These are phyloP conservation scores for Zaprionus obscuricornis DNA, from an alignment of 2,888 invertebrate species.

Conservation along the genomic window DNA sequence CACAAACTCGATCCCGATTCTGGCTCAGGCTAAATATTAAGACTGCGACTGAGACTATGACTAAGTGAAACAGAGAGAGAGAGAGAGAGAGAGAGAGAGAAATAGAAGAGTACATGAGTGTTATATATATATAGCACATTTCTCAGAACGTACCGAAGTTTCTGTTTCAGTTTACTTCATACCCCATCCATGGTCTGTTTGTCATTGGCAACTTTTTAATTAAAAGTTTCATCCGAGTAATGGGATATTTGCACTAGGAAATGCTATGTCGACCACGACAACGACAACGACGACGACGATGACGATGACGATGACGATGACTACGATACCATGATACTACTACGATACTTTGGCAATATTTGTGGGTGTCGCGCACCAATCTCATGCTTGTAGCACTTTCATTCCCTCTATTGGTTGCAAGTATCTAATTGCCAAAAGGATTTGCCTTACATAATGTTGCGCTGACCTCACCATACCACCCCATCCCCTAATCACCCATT, in stretches of 20 bases:
- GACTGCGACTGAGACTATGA: slow-evolving; percentile 31
- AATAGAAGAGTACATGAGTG: no score
- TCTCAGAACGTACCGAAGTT: slow-evolving; percentile 37
- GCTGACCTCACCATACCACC: no score
- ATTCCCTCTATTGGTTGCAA: slow-evolving; percentile 58
- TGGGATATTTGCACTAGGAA: slow-evolving; percentile 75
- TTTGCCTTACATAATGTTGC: slow-evolving; percentile 71
- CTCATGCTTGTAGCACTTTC: slow-evolving; percentile 27
- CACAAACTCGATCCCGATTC: slow-evolving; percentile 19
- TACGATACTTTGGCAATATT: slow-evolving; percentile 65
- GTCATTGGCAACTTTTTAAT: slow-evolving; percentile 79
- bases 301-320: slow-evolving; percentile 29
- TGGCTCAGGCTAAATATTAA: slow-evolving; percentile 56
- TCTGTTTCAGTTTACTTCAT: slow-evolving; percentile 3
- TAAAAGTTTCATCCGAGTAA: slow-evolving; percentile 79
- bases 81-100: no score
- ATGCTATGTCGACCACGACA: slow-evolving; percentile 66
- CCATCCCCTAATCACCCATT: slow-evolving; percentile 17
- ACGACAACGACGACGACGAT: slow-evolving; percentile 33
- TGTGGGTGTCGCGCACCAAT: slow-evolving; percentile 54
- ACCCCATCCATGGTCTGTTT: slow-evolving; percentile 38
- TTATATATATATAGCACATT: slow-evolving; percentile 42
- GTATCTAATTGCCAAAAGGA: slow-evolving; percentile 77
- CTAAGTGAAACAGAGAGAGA: no score
- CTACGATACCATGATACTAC: slow-evolving; percentile 48